Base-by-base conservation (phyloP, 2,113 vertebrate genomes). In the Dicaeum eximium region DNA sequence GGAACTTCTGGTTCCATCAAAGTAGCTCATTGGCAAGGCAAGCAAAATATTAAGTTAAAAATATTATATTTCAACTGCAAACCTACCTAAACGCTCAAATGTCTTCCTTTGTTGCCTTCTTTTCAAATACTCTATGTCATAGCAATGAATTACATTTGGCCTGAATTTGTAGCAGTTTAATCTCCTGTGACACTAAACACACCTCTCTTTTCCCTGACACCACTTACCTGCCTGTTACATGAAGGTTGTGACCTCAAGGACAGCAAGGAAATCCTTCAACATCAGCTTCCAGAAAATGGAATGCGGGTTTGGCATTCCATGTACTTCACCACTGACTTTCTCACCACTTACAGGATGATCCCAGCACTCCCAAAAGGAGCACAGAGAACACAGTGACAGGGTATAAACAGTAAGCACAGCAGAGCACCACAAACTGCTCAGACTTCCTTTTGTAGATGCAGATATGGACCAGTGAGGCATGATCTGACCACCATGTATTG, bases 391-490 rank as follows among this genome's bases (percentile, higher is more conserved):
- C 1, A 8, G 17, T 5, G 22, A 13, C 18, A 0, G 11, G 25
- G 16, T 2, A 9, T 6, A 15, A 17, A 9, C 0, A 47, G 9
- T 0, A 2, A 83, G 33, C 3, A 17, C 1, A 9, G 51, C 35
- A 23, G 33, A 35, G 30, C 21, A 25, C n/a, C 65, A 23, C 7
- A 37, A 42, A 18, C 30, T 4, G 16, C 15, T 18, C 82, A 16
- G 24, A 2, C 7, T n/a, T 53, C 11, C 30, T 47, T 67, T 15
- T 10, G 7, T 10, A 31, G n/a, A 48, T 0, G 1, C 21, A 71
- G 35, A 11, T 18, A 7, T 21, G 45, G 73, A 14, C 13, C 51
- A 30, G 10, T 7, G 23, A 80, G 33, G 67, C 38, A 9, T 1
- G 18, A 23, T 19, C 35, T 42, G 37, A 61, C 7, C n/a, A 9